Percentiles rank a stretch among this genome's conserved stretches.
Evolutionary conservation across 1,140 invertebrate genomes (phyloP).

Genomic region (Helicorthomorpha holstii): DNA sequence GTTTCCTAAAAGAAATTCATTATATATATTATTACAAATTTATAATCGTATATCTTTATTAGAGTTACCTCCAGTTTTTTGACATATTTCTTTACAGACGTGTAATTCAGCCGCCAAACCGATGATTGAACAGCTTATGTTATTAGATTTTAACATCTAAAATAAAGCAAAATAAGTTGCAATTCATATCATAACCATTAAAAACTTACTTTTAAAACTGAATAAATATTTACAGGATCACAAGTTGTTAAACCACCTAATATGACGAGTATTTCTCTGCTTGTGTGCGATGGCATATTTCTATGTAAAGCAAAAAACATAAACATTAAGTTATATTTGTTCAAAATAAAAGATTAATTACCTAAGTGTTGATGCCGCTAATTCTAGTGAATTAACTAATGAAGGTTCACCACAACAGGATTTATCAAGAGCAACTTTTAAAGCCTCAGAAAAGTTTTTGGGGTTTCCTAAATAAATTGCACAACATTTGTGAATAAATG

Average conservation of each 20-base stretch:
- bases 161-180: slow-evolving; percentile 10
- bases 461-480: slow-evolving; percentile 25
- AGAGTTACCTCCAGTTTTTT: slow-evolving; percentile 55
- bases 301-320: slow-evolving; percentile 20
- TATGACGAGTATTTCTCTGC: slow-evolving; percentile 47
- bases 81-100: slow-evolving; percentile 66
- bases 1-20: slow-evolving; percentile 19
- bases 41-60: neutral
- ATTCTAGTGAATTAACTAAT: slow-evolving; percentile 80
- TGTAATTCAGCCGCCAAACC: slow-evolving; percentile 87
- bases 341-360: slow-evolving; percentile 12
- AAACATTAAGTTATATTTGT: slow-evolving; percentile 1
- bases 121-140: slow-evolving; percentile 79
- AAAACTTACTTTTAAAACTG: slow-evolving; percentile 56
- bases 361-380: slow-evolving; percentile 65
- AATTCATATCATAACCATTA: slow-evolving; percentile 8
- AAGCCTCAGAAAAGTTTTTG: slow-evolving; percentile 23
- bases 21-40: slow-evolving; percentile 1
- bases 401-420: slow-evolving; percentile 71
- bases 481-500: too few relatives aligned
- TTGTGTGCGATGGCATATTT: slow-evolving; percentile 80
- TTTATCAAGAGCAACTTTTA: slow-evolving; percentile 24
- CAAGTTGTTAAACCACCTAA: slow-evolving; percentile 89
- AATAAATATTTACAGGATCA: slow-evolving; percentile 82
- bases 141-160: slow-evolving; percentile 28